Evolutionary conservation across 2,113 vertebrate species (phyloP), one percentile per base, ranked within the genome.

Genomic region (Oreocharis arfaki): DNA sequence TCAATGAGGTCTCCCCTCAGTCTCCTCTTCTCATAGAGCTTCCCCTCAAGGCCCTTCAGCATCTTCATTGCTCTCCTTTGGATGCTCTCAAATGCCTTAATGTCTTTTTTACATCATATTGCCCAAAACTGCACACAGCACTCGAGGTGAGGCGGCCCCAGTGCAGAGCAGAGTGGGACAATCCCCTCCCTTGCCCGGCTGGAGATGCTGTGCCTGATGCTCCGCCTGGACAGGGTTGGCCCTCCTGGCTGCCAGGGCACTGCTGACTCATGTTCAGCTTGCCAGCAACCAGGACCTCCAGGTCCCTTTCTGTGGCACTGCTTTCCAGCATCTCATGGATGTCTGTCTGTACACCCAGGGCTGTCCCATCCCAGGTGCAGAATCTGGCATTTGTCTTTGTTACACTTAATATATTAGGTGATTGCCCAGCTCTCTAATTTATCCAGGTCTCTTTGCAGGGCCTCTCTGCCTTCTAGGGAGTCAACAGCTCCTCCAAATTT

Each of bases 231-330:
- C 68, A 44, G 2, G 5, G 1, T 0, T 65, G 68, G 15, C 19
- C 13, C 44, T 89, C 7, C 52, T 37, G 77, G 44, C 59, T 65
- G 52, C 18, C 68, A 59, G 67, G 68, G 27, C 44, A 13, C 86
- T 57, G 52, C 76, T 74, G 59, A 9, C 22, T 65, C 18, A 11
- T 1, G 11, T 33, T 73, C 18, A 44, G 2, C 12, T 74, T 44
- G 2, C 16, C 16, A 16, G 0, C 0, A 0, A 14, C 10, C 59
- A 14, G 18, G 27, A 23, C 4, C 3, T 7, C 5, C 44, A 14
- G 22, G 8, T 24, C 27, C 27, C 37, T 57, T 81, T 60, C 39
- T 17, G 16, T 30, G 33, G 33, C 0, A 0, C 20, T 53, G 24
- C 20, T 89, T 3, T 76, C 14, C 19, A n/a, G n/a, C 30, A 1